Base-by-base conservation (phyloP, 2,797 vertebrate species). In the Aldrovandia affinis region DNA sequence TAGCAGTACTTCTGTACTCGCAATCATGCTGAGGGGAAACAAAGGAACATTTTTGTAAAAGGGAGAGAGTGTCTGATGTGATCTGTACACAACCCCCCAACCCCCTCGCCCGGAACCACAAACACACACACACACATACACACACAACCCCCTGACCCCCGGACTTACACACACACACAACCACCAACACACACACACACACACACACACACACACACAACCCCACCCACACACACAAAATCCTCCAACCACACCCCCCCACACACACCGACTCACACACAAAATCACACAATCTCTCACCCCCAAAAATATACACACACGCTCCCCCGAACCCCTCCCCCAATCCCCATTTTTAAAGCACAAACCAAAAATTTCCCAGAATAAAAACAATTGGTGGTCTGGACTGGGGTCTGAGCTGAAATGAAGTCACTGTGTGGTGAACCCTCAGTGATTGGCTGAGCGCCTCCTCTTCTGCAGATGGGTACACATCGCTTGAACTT, bases 341-440 rank as follows among this genome's bases (percentile, higher is more conserved):
- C 33, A 36, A 70, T 28, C 30, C 65, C 65, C 59, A 3, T 15
- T 30, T 30, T 70, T 70, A 4, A 36, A 36, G 30, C 18, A 20
- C 15, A 70, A 39, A 36, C 30, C 30, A 70, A 75, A 57, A 75
- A 75, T 70, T 30, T 7, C 36, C 36, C 39, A 25, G 39, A 75
- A 42, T 44, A 75, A 75, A 75, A 75, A 22, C 44, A 44, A 75
- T 75, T 75, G 70, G 70, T 8, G 70, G 70, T 75, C 70, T 44
- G 14, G 39, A 25, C 70, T 44, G 36, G 22, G 39, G 36, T 44
- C 20, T 42, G 36, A 25, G 25, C 70, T 75, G 70, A 36, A 75
- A 7, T 25, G 20, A 44, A 25, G 33, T 75, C 20, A n/a, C n/a
- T 75, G 70, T 22, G 70, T 44, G 70, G 70, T 42, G 70, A 42